Evolutionary conservation across 2,113 vertebrate genomes (phyloP), one percentile per base, ranked within the genome.

Genomic region (Alligator mississippiensis): DNA sequence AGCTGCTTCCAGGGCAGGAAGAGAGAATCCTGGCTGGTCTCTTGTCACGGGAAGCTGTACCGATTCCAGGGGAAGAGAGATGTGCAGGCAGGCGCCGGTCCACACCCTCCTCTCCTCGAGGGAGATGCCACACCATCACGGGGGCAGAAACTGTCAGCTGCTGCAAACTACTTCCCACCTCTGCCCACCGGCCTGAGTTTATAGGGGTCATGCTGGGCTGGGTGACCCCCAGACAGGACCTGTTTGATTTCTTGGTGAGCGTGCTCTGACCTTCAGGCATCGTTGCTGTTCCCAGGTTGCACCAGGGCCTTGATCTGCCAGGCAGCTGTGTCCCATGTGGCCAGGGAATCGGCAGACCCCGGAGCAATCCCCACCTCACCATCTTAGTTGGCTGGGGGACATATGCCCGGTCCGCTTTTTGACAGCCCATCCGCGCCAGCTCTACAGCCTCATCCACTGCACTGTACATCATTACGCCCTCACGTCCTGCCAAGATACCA

Each of bases 261-360:
- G 66, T 24, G 94, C 91, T 85, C 78, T 94, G 92, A 95, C 77
- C 92, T 92, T 93, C 86, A 34, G 16, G 1, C 89, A 88, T 77
- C 82, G 4, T 66, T 4, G 85, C 66, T 18, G 83, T 93, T 87
- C 83, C 90, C 89, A 59, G 85, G 15, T 75, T 90, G 12, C 62
- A 78, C 59, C 30, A 77, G 12, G 64, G 11, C 21, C 47, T 25
- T 9, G 1, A 11, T 72, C 19, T 28, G 25, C 0, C 1, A 12
- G 22, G 19, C 3, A 11, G 1, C 16, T 11, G n/a, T 28, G 30
- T 38, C 38, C 38, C 38, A 38, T 38, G 38, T 38, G 38, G 38
- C 38, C 38, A 38, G 38, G 38, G 38, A 38, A 38, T 38, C 38
- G 38, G 38, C 38, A 8, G 38, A 38, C 38, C 38, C 38, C 7